Conservation (phyloP, 2,888 invertebrate species). For the Gastrophysa polygoni region DNA sequence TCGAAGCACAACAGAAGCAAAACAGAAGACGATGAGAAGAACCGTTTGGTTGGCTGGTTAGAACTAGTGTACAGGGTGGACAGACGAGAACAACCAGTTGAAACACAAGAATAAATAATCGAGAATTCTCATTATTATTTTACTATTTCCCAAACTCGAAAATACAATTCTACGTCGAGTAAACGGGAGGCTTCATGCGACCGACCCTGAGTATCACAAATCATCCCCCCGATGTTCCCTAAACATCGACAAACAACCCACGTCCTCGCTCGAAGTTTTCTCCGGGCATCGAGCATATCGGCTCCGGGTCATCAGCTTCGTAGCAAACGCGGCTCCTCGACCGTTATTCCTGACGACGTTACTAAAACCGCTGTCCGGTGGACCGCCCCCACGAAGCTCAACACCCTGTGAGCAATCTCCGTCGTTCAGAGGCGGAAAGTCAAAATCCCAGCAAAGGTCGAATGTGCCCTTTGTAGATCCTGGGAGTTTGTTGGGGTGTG, state of each 20-base stretch:
- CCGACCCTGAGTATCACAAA: too few relatives aligned
- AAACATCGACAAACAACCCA: neutral
- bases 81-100: too few relatives aligned
- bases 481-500: too few relatives aligned
- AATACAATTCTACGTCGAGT: too few relatives aligned
- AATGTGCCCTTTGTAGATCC: too few relatives aligned
- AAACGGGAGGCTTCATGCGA: too few relatives aligned
- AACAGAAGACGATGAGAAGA: neutral
- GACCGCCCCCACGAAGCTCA: constrained; percentile 27
- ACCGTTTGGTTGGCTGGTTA: too few relatives aligned
- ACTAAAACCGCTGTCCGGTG: constrained; percentile 33
- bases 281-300: constrained; percentile 42
- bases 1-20: neutral
- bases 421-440: constrained; percentile 3
- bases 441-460: too few relatives aligned
- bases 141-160: too few relatives aligned
- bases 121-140: too few relatives aligned
- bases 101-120: too few relatives aligned
- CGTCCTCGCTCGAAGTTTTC: neutral
- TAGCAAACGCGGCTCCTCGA: constrained; percentile 42
- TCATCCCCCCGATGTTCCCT: neutral
- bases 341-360: constrained; percentile 49
- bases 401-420: constrained; percentile 38
- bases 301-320: constrained; percentile 45
- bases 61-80: too few relatives aligned